Percentiles rank a stretch among this genome's conserved stretches.
phyloP scores from a whole-genome alignment of 2,888 invertebrate species.

The Branchipolynoe longqiensis region DNA sequence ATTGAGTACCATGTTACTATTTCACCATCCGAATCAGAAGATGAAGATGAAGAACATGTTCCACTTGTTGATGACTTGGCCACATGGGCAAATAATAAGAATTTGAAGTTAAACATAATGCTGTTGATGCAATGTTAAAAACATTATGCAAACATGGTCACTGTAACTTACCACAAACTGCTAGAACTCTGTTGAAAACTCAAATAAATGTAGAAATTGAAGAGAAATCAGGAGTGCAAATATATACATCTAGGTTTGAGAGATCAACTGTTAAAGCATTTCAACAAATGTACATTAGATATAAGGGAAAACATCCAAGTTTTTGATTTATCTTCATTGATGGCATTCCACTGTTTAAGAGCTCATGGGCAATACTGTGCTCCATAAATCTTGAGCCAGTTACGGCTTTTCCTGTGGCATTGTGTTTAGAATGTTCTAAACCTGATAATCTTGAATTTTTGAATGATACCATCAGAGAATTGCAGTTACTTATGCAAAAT shows the following conservation, averaged over 20 bases:
- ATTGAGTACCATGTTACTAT: neutral
- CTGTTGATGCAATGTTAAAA: neutral
- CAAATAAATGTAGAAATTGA: neutral
- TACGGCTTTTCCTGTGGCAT: slow-evolving; percentile 29
- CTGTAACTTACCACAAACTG: neutral
- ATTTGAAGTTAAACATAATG: too few species aligned
- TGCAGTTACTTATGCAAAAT: neutral
- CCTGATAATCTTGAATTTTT: slow-evolving; percentile 50
- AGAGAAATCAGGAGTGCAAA: neutral
- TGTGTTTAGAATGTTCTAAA: slow-evolving; percentile 37
- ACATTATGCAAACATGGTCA: neutral
- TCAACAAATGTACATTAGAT: neutral
- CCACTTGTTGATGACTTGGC: too few species aligned
- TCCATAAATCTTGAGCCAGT: neutral
- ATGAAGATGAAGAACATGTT: neutral
- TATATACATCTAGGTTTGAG: neutral
- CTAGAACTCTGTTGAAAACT: slow-evolving; percentile 41
- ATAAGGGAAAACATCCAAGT: neutral
- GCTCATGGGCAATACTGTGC: slow-evolving; percentile 38
- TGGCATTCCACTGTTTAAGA: slow-evolving; percentile 50
- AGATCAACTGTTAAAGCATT: neutral
- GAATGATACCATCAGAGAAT: neutral
- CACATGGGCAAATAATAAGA: too few species aligned
- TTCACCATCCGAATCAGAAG: neutral
- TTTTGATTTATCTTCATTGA: slow-evolving; percentile 48